phyloP scores from a whole-genome alignment of 2,797 vertebrate genomes.

The Brachyalestes nurse region DNA sequence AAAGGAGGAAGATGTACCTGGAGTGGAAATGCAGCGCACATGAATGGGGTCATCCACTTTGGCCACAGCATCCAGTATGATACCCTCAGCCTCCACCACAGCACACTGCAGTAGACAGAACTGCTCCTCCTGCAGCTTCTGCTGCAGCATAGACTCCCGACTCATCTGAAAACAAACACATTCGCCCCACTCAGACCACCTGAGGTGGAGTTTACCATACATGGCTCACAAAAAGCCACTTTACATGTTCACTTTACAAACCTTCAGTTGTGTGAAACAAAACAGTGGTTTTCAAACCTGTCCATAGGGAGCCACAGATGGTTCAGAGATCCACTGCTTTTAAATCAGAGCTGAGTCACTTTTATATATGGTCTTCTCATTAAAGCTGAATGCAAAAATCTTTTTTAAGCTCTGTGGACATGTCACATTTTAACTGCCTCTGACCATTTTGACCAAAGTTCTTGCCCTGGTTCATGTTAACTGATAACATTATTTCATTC shows the following conservation, averaged over 20 bases:
- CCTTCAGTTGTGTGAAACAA: background rate
- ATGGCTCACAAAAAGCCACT: background rate
- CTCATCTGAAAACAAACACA: conserved; percentile 71
- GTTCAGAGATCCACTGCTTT: too few relatives aligned
- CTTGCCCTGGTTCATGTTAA: too few relatives aligned
- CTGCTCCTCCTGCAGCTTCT: conserved; percentile 80
- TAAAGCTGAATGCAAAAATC: too few relatives aligned
- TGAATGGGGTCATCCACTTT: conserved; percentile 90
- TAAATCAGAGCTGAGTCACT: too few relatives aligned
- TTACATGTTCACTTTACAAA: background rate
- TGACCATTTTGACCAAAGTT: too few relatives aligned
- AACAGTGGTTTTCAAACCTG: too few relatives aligned
- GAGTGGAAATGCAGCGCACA: conserved; percentile 84
- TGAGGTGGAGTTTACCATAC: background rate
- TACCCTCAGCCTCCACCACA: conserved; percentile 82
- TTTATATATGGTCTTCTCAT: too few relatives aligned
- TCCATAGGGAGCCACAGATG: too few relatives aligned
- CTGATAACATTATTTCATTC: too few relatives aligned
- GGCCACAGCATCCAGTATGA: conserved; percentile 86
- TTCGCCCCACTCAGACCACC: background rate
- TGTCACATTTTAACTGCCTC: too few relatives aligned
- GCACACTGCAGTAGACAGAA: conserved; percentile 82
- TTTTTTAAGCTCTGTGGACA: too few relatives aligned
- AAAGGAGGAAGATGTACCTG: conserved; percentile 73
- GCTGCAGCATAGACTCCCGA: conserved; percentile 68